Evolutionary conservation across 2,888 invertebrate genomes (phyloP).

Genomic region (Eupithecia inturbata): DNA sequence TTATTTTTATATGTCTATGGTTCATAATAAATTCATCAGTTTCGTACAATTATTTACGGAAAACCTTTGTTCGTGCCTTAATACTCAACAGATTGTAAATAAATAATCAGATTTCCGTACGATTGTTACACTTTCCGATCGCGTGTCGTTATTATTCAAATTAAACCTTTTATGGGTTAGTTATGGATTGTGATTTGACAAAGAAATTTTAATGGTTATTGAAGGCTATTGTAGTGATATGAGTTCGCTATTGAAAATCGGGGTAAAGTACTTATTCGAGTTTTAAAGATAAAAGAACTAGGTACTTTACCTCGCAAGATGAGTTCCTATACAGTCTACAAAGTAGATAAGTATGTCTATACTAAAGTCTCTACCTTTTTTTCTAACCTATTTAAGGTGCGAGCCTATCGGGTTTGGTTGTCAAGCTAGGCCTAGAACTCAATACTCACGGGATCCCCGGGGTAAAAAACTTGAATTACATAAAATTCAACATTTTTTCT

Average conservation of each 20-base stretch:
- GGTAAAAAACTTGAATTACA: too few relatives aligned
- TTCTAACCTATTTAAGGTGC: background rate
- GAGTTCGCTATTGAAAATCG: background rate
- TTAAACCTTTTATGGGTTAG: slow-evolving; percentile 49
- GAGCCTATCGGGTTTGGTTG: too few relatives aligned
- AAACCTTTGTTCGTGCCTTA: slow-evolving; percentile 53
- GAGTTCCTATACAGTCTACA: too few relatives aligned
- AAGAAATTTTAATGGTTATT: slow-evolving; percentile 37
- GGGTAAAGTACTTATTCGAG: background rate
- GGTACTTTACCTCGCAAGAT: too few relatives aligned
- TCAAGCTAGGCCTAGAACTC: too few relatives aligned
- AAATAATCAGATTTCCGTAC: slow-evolving; percentile 62
- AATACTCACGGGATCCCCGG: too few relatives aligned
- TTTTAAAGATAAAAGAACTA: too few relatives aligned
- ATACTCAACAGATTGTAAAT: slow-evolving; percentile 61
- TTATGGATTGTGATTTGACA: slow-evolving; percentile 44
- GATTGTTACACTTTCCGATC: slow-evolving; percentile 63
- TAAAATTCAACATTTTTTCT: too few relatives aligned
- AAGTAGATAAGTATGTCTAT: too few relatives aligned
- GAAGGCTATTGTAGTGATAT: background rate
- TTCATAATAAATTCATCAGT: slow-evolving; percentile 65
- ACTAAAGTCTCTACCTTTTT: background rate
- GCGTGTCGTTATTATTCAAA: slow-evolving; percentile 49
- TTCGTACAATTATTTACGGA: slow-evolving; percentile 72
- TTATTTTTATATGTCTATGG: too few relatives aligned